Conservation (phyloP, 35 echinoderm and acorn worm genomes). For the Chiridota heheva region DNA sequence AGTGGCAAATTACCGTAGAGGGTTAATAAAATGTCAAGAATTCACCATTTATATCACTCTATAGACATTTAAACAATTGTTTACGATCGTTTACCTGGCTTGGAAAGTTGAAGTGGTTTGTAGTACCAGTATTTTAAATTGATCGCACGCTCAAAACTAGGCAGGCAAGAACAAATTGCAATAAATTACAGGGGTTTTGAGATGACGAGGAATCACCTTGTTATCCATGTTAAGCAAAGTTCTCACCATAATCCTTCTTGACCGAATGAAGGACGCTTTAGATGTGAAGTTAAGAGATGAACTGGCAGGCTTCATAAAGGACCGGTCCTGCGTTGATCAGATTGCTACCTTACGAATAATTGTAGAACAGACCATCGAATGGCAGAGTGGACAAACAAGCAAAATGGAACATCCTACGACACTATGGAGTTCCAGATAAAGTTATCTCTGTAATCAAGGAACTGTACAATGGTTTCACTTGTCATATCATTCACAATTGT, state of each 20-base stretch:
- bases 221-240: no score
- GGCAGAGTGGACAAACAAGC: constrained; percentile 15
- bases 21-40: no score
- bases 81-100: no score
- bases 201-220: no score
- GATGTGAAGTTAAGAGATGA: constrained; percentile 15
- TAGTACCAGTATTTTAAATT: no score
- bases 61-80: no score
- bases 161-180: no score
- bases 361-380: background rate
- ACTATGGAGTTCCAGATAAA: constrained; percentile 21
- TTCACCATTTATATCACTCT: no score
- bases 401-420: constrained; percentile 2
- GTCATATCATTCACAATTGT: constrained; percentile 9
- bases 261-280: constrained; percentile 18
- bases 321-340: constrained; percentile 25
- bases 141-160: no score
- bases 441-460: constrained; percentile 13
- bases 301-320: constrained; percentile 10
- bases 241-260: constrained; percentile 1
- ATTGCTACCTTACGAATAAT: constrained; percentile 33
- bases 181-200: no score
- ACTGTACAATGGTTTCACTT: background rate
- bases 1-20: no score
- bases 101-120: no score